phyloP scores from a whole-genome alignment of 2,113 vertebrate genomes.

The Ornithorhynchus anatinus region DNA sequence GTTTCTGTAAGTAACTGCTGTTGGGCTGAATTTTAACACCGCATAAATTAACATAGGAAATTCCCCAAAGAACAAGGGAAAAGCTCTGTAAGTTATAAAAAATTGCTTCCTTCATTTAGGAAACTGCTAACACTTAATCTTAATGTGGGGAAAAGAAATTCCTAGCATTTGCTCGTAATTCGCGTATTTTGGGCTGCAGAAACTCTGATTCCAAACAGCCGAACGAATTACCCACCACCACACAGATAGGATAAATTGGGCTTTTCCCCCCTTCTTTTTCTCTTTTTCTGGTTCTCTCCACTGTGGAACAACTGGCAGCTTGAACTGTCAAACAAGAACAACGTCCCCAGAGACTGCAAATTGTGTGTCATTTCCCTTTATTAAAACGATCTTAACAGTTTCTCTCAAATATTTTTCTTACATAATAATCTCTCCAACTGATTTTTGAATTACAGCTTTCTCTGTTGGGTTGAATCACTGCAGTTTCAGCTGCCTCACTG shows the following conservation, averaged over 20 bases:
- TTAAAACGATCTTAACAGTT: not conserved
- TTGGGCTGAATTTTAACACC: conserved; percentile 56
- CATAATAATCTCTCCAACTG: not conserved
- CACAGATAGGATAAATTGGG: not conserved
- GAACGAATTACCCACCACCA: not conserved
- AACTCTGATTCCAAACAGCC: not conserved
- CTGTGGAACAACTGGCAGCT: not conserved
- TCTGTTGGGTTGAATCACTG: not conserved
- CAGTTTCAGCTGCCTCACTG: not conserved
- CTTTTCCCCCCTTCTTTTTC: not conserved
- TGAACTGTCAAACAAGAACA: not conserved
- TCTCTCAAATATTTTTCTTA: conserved; percentile 19
- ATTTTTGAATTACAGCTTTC: not conserved
- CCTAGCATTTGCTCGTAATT: conserved; percentile 6
- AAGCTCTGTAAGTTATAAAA: conserved; percentile 28
- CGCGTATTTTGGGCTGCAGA: not conserved
- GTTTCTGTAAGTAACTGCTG: conserved; percentile 12
- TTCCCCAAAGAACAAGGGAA: conserved; percentile 44
- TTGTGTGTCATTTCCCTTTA: not conserved
- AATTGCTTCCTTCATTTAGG: conserved; percentile 37
- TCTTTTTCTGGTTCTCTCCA: not conserved
- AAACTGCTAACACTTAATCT: conserved; percentile 45
- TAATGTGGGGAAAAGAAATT: conserved; percentile 31
- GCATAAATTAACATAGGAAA: conserved; percentile 57
- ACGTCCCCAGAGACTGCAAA: conserved; percentile 9